Conservation (phyloP, 2,113 vertebrate genomes). For the Lasiurus cinereus region DNA sequence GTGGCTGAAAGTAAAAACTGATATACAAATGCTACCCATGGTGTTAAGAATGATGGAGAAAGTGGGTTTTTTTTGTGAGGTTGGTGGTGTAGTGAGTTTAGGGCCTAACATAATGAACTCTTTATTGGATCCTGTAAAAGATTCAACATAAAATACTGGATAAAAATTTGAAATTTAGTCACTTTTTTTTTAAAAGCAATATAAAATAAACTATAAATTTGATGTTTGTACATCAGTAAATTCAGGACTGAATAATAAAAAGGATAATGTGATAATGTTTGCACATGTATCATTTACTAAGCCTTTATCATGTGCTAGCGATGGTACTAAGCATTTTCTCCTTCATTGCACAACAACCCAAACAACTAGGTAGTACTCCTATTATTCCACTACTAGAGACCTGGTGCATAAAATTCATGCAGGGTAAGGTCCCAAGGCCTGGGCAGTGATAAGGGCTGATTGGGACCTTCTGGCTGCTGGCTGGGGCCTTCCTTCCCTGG, state of each 20-base stretch:
- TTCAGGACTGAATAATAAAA: neutral
- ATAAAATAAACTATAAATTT: neutral
- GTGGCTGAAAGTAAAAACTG: neutral
- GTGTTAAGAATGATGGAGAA: neutral
- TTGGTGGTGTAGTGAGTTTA: fast-evolving
- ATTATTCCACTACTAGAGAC: no score
- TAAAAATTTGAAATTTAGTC: neutral
- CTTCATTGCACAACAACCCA: neutral
- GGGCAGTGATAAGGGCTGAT: no score
- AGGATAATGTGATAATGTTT: neutral
- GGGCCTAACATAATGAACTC: neutral
- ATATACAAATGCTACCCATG: neutral
- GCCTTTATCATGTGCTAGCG: neutral
- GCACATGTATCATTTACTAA: neutral
- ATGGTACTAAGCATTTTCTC: neutral
- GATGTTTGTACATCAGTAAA: neutral
- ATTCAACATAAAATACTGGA: neutral
- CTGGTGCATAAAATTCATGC: no score
- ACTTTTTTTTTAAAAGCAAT: neutral
- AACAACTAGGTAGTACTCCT: neutral
- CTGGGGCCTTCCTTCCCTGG: no score
- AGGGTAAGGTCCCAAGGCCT: no score
- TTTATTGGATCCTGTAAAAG: neutral
- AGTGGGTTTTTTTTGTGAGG: neutral
- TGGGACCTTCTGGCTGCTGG: no score